Base-by-base conservation (phyloP, 2,797 vertebrate species). In the Galaxias olidus region DNA sequence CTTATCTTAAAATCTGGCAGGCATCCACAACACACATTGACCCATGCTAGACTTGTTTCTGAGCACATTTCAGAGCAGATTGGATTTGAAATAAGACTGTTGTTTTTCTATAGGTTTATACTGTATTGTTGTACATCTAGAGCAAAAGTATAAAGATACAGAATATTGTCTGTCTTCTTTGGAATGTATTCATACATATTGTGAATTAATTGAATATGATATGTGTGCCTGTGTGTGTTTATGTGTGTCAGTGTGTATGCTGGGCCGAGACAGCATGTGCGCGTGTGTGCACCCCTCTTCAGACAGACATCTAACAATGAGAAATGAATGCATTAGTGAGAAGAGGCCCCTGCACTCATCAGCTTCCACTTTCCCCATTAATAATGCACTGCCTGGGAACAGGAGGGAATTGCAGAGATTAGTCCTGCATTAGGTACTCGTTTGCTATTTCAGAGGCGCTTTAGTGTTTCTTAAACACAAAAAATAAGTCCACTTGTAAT, bases 371-470 rank as follows among this genome's bases (percentile, higher is more conserved):
- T 83, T 80, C 63, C 54, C 76, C 85, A 89, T 90, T 90, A 90
- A 90, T 88, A 89, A 89, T 87, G 76, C 79, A 88, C 79, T 82
- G 84, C 76, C 72, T 65, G 76, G 79, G 84, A 84, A 76, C 74
- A 82, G 77, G 82, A 30, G 76, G 78, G 82, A 61, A 72, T 83
- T 80, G 75, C 70, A 48, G 76, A 84, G 84, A 86, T 90, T 89
- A 87, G 81, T 76, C 80, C 82, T 83, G 76, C 84, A 78, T 87
- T 90, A 90, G 87, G 74, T 78, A 81, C 74, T 81, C 64, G 40
- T 85, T 84, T 82, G 76, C 81, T 81, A 71, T 88, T 86, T 84
- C 55, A 74, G 75, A 80, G 74, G 80, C 76, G 73, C 59, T 73
- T 80, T 73, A 77, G 77, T 77, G 75, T 83, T 83, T 86, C 74